Conservation (phyloP, 2,888 invertebrate genomes). For the Polymixis flavicincta region DNA sequence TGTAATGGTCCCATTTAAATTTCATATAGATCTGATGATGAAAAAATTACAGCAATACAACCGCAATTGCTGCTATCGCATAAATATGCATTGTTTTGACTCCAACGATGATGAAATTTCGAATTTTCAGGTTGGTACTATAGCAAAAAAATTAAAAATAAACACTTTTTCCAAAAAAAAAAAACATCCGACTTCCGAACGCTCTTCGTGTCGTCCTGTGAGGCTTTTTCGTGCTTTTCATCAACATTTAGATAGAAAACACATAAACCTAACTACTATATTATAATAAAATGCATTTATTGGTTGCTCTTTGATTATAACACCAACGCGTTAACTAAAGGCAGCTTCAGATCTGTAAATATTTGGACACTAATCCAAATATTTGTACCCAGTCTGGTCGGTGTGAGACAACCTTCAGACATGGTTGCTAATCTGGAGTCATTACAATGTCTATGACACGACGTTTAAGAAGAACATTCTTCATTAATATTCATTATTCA, state of each 20-base stretch:
- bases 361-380: conserved; percentile 39
- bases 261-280: not conserved
- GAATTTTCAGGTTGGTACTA: too few relatives aligned
- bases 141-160: too few relatives aligned
- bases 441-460: conserved; percentile 8
- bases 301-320: not conserved
- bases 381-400: conserved; percentile 50
- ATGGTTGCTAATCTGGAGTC: conserved; percentile 2
- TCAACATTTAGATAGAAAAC: too few relatives aligned
- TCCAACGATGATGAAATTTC: too few relatives aligned
- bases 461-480: not conserved
- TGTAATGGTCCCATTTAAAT: too few relatives aligned
- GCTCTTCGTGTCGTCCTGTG: not conserved
- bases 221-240: too few relatives aligned
- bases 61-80: too few relatives aligned
- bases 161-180: too few relatives aligned
- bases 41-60: too few relatives aligned
- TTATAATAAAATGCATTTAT: not conserved
- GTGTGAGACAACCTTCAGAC: conserved; percentile 14
- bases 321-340: not conserved
- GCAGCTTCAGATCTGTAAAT: conserved; percentile 18
- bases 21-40: too few relatives aligned
- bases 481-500: conserved; percentile 4
- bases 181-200: too few relatives aligned
- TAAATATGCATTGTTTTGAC: too few relatives aligned